Percentiles rank a stretch among this genome's conserved stretches.
Evolutionary conservation across 2,888 invertebrate species (phyloP).

Genomic region (Danaus chrysippus): DNA sequence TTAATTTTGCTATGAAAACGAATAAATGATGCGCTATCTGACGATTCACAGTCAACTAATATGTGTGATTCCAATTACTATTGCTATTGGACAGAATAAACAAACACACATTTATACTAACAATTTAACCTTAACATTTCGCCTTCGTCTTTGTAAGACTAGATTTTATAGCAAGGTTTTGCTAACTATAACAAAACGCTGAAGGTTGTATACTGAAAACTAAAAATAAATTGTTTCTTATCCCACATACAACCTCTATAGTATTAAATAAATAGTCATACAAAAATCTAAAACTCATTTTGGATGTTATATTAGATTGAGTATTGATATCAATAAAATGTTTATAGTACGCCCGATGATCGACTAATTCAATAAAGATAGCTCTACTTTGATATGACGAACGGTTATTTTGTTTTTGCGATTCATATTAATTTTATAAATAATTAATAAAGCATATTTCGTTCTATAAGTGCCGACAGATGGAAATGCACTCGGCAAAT

Average conservation of each 20-base stretch:
- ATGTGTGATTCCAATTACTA: background rate
- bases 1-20: constrained; percentile 32
- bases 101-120: no score
- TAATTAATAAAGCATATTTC: constrained; percentile 72
- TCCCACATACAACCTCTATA: no score
- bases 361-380: constrained; percentile 63
- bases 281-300: background rate
- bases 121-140: no score
- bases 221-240: no score
- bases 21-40: constrained; percentile 36
- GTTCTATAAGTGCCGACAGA: constrained; percentile 58
- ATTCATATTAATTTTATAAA: constrained; percentile 72
- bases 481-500: constrained; percentile 75
- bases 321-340: constrained; percentile 26
- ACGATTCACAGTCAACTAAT: background rate
- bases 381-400: constrained; percentile 42
- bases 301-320: background rate
- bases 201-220: no score
- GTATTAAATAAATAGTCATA: background rate
- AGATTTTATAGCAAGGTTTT: no score
- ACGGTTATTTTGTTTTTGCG: constrained; percentile 59
- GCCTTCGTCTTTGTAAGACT: no score
- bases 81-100: no score
- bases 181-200: no score
- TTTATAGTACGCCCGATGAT: constrained; percentile 27